Conservation (phyloP, 1,140 invertebrate genomes). For the Ceratitis capitata region DNA sequence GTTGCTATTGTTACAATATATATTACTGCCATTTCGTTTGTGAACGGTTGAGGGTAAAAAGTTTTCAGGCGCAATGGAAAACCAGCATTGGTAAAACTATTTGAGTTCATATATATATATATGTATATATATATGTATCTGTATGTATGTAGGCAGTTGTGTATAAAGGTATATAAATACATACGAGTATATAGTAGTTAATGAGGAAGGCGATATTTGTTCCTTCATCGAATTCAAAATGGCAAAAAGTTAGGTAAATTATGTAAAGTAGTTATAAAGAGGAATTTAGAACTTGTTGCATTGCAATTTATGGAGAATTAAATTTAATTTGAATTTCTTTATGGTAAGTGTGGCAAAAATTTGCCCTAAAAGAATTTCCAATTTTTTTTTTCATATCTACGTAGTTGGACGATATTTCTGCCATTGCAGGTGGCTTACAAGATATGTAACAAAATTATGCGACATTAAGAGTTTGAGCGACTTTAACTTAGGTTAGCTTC, state of each 20-base stretch:
- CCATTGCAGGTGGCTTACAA: too few species aligned
- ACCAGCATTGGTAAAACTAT: neutral
- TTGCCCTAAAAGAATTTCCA: too few species aligned
- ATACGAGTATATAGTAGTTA: neutral
- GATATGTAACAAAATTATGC: too few species aligned
- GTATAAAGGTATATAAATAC: neutral
- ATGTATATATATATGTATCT: neutral
- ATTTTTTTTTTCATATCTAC: too few species aligned
- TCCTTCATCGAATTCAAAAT: neutral
- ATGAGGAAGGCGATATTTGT: neutral
- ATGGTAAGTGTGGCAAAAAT: too few species aligned
- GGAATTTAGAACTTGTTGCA: neutral
- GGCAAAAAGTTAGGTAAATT: neutral
- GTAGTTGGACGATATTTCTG: too few species aligned
- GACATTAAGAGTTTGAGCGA: too few species aligned
- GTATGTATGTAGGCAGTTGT: neutral
- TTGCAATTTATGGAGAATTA: neutral
- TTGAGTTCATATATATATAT: neutral
- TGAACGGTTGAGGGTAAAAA: neutral
- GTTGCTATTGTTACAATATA: neutral
- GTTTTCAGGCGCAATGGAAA: neutral
- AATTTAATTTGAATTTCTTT: neutral
- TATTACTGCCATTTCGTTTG: slow-evolving; percentile 1
- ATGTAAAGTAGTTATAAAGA: neutral
- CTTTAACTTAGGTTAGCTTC: too few species aligned